These are phyloP conservation scores for Mionectes olivaceus DNA, from an alignment of 2,797 vertebrate genomes.

Conservation along the genomic window DNA sequence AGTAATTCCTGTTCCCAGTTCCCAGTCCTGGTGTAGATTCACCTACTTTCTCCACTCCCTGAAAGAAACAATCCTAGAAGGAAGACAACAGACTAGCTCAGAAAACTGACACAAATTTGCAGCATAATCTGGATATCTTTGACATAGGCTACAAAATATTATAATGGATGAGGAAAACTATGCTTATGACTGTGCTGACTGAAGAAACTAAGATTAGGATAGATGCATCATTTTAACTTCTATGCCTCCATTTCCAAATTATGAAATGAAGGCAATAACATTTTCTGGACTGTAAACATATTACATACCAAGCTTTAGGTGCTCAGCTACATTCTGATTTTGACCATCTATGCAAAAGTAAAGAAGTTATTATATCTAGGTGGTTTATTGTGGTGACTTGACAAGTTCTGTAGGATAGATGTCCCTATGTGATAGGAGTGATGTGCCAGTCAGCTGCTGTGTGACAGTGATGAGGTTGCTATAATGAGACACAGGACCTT, in stretches of 20 bases:
- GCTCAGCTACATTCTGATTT: background rate
- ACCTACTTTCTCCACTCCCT: background rate
- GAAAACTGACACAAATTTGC: background rate
- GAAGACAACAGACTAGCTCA: background rate
- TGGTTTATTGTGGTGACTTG: background rate
- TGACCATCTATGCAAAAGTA: background rate
- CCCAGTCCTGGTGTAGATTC: background rate
- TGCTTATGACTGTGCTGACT: background rate
- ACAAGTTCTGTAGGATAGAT: background rate
- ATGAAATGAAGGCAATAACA: background rate
- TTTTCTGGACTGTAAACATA: background rate
- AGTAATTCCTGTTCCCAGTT: background rate
- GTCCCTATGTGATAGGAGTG: background rate
- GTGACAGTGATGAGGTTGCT: background rate
- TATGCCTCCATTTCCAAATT: background rate
- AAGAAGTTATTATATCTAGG: background rate
- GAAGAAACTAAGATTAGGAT: background rate
- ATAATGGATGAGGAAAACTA: background rate
- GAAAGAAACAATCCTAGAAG: background rate
- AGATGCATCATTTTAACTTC: background rate
- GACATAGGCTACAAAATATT: background rate
- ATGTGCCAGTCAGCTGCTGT: accelerated
- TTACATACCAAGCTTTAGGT: background rate
- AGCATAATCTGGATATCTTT: background rate
- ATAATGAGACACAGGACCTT: accelerated